Conservation (phyloP, 2,888 invertebrate genomes). For the Archips crataeganus region DNA sequence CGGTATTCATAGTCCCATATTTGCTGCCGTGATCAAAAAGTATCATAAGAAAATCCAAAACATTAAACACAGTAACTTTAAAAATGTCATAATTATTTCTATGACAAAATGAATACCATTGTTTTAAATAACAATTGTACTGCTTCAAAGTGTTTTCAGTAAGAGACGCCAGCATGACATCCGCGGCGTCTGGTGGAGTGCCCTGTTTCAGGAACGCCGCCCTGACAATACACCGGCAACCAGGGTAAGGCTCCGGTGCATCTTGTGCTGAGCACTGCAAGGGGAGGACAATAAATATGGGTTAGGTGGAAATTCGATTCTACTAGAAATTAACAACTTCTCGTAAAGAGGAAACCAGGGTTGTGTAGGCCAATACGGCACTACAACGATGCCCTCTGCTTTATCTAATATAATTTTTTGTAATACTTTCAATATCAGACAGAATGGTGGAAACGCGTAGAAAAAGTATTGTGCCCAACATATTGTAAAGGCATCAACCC, state of each 20-base stretch:
- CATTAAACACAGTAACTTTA: not conserved
- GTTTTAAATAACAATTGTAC: no score
- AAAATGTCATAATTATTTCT: no score
- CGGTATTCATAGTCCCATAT: conserved; percentile 3
- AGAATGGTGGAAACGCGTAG: conserved; percentile 10
- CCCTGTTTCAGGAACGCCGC: not conserved
- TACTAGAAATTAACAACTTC: no score
- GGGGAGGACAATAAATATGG: not conserved
- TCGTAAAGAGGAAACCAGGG: no score
- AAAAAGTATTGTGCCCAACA: conserved; percentile 1
- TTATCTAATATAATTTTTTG: not conserved
- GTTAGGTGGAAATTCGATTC: not conserved
- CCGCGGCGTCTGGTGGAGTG: no score
- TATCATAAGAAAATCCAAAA: not conserved
- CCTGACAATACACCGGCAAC: conserved; percentile 9
- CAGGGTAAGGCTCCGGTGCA: not conserved
- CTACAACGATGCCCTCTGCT: no score
- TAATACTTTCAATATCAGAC: conserved; percentile 1
- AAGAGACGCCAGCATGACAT: no score
- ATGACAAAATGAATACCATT: no score
- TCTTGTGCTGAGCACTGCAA: not conserved
- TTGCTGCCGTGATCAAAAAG: not conserved
- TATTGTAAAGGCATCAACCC: conserved; percentile 10
- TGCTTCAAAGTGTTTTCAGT: no score
- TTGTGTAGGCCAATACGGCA: no score